Percentiles rank a stretch among this genome's conserved stretches.
phyloP scores from a whole-genome alignment of 2,888 invertebrate genomes.

The Cryptophagus acutangulus region DNA sequence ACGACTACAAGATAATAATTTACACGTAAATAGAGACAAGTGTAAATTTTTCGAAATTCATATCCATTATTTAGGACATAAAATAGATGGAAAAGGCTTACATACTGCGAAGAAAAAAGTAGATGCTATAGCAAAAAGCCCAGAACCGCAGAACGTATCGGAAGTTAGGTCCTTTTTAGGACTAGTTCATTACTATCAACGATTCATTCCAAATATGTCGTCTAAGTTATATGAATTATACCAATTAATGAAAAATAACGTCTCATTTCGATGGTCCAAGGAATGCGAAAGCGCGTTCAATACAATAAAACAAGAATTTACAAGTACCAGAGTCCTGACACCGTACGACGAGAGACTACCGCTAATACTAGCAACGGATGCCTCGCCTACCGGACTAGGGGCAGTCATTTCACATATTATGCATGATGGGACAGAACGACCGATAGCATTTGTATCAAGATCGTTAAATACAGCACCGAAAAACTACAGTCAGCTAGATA shows the following conservation, averaged over 20 bases:
- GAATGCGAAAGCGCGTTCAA: not conserved
- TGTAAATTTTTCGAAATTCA: not conserved
- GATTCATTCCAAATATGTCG: not conserved
- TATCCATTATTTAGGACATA: not conserved
- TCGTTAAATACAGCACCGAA: slow-evolving; percentile 9
- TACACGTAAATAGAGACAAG: not conserved
- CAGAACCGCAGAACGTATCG: too few species aligned
- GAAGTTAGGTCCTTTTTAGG: not conserved
- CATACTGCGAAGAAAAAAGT: slow-evolving; percentile 7
- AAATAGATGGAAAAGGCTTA: not conserved
- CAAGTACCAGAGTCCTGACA: slow-evolving; percentile 1
- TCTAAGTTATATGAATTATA: not conserved
- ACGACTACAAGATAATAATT: not conserved
- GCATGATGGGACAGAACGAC: slow-evolving; percentile 31
- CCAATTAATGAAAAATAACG: not conserved
- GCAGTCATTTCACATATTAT: slow-evolving; percentile 35
- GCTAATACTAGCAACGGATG: slow-evolving; percentile 35
- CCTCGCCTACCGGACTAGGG: slow-evolving; percentile 35
- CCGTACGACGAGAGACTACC: not conserved
- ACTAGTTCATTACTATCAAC: too few species aligned
- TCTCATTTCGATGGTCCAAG: not conserved
- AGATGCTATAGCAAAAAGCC: not conserved
- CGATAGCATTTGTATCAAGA: slow-evolving; percentile 27
- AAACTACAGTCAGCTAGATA: slow-evolving; percentile 30
- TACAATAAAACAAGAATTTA: not conserved